Evolutionary conservation across 2,888 invertebrate genomes (phyloP), one percentile per base, ranked within the genome.

Genomic region (Pelosia muscerda): DNA sequence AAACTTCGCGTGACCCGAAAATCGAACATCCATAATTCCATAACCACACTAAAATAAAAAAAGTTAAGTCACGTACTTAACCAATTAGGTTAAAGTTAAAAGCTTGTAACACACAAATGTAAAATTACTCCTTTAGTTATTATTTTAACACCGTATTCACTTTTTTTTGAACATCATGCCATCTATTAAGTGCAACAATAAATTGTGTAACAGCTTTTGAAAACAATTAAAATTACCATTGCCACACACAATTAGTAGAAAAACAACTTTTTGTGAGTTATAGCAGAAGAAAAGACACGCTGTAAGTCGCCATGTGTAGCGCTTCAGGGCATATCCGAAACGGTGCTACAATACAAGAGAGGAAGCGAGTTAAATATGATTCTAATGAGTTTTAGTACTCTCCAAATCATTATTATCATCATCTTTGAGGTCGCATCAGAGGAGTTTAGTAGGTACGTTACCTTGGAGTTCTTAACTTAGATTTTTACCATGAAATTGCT

Each of bases 241-340:
- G 26, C 54, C 66, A 75, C 13, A 68, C 65, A 80, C 77, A 77
- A 79, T 79, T 72, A 77, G 67, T 73, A 73, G 74, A 78, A 76
- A 72, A 76, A 77, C 63, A 59, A 57, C 19, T 66, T 64, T 64
- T 74, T 67, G 71, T 65, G 71, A 71, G 73, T 82, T 84, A 72
- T 79, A 68, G 53, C 61, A 58, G 66, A 71, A 83, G 81, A 76
- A 74, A 65, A 67, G 49, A 71, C 56, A 65, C 67, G 74, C 74
- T 75, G 76, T 63, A 66, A 72, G 69, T 76, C 77, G 86, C 87
- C 93, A 93, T 93, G 88, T 93, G 93, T 72, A 84, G 70, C 53
- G 90, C 93, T 90, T 85, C 84, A 82, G 91, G 93, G 85, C 78
- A 79, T 82, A 69, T 72, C 69, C 74, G 22, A 28, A 67, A 23